Percentiles rank a stretch among this genome's conserved stretches.
phyloP scores from a whole-genome alignment of 2,888 invertebrate genomes.

The Matsumyia berberina region DNA sequence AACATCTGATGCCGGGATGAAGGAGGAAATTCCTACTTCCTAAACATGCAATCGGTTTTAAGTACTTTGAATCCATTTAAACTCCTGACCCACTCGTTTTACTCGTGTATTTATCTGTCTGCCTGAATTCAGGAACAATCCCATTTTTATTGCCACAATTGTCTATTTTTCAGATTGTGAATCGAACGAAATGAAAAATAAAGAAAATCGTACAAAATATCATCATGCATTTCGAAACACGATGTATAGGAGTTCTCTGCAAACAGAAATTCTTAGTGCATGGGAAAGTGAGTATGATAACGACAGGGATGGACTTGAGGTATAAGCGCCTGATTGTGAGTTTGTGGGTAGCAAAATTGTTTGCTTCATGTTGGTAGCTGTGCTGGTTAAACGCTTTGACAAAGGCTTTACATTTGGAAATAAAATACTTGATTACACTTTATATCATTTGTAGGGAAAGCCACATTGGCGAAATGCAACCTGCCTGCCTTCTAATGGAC shows the following conservation, averaged over 20 bases:
- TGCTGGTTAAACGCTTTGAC: too few species aligned
- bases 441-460: too few species aligned
- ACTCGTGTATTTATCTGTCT: conserved; percentile 22
- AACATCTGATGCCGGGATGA: conserved; percentile 25
- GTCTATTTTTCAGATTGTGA: conserved; percentile 45
- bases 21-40: conserved; percentile 35
- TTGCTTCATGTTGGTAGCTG: too few species aligned
- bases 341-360: too few species aligned
- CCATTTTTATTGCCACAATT: conserved; percentile 53
- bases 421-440: too few species aligned
- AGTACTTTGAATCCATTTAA: conserved; percentile 42
- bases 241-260: background rate
- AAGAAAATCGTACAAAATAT: conserved; percentile 9
- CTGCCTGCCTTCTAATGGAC: too few species aligned
- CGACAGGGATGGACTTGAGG: conserved; percentile 2
- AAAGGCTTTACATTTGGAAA: too few species aligned
- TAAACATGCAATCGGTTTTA: conserved; percentile 36
- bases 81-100: conserved; percentile 41
- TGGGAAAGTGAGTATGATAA: background rate
- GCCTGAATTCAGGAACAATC: conserved; percentile 35
- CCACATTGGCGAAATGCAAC: too few species aligned
- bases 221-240: conserved; percentile 28
- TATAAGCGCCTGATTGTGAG: conserved; percentile 4
- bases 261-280: background rate
- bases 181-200: background rate